These are phyloP conservation scores for Drosophila prosaltans DNA, from an alignment of 1,140 invertebrate species.

Conservation along the genomic window DNA sequence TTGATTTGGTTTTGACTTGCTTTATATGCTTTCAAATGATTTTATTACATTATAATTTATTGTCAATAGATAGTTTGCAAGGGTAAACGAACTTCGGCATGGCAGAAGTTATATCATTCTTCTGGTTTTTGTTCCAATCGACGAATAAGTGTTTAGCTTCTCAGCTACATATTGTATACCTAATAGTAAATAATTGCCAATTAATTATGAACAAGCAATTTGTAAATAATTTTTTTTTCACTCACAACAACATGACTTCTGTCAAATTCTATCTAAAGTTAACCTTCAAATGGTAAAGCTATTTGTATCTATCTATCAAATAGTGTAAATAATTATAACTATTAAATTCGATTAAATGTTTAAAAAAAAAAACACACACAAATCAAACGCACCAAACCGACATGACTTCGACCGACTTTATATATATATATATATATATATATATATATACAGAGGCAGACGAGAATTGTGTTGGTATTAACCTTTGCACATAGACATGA, in stretches of 20 bases:
- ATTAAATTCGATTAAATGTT: slow-evolving; percentile 1
- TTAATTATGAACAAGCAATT: slow-evolving; percentile 5
- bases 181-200: slow-evolving; percentile 7
- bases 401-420: background rate
- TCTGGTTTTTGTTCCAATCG: no score
- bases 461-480: slow-evolving; percentile 16
- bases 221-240: background rate
- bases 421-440: background rate
- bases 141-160: no score
- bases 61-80: no score
- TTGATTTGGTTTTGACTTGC: no score
- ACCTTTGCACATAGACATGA: slow-evolving; percentile 26
- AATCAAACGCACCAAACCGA: background rate
- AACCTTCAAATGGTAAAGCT: slow-evolving; percentile 30
- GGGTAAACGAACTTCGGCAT: no score
- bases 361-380: background rate
- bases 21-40: no score
- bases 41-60: no score
- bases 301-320: slow-evolving; percentile 20
- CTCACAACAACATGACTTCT: background rate
- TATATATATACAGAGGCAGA: background rate
- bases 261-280: slow-evolving; percentile 15
- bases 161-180: background rate
- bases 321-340: slow-evolving; percentile 15
- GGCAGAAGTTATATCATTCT: no score